phyloP scores from a whole-genome alignment of 2,797 vertebrate species.

The Kryptopterus vitreolus region DNA sequence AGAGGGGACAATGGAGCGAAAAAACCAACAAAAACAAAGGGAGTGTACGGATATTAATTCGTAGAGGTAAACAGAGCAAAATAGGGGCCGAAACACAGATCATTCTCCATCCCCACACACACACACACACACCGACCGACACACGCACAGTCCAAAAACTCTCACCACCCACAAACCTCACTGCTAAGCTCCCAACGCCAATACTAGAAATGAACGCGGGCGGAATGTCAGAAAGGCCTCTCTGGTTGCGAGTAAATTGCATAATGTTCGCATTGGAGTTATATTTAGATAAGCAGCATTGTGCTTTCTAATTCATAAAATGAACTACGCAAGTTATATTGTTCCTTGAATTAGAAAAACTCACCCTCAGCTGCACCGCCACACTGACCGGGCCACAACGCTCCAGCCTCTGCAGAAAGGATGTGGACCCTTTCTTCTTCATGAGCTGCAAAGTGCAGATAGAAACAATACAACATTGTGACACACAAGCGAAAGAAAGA shows the following conservation, averaged over 20 bases:
- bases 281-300: constrained; percentile 1
- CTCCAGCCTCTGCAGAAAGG: constrained; percentile 85
- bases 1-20: not conserved
- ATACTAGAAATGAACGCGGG: constrained; percentile 15
- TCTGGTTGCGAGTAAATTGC: constrained; percentile 14
- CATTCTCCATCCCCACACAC: constrained; percentile 8
- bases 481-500: not conserved
- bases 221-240: constrained; percentile 18
- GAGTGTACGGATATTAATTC: constrained; percentile 23
- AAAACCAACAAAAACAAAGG: too few relatives aligned
- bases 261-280: constrained; percentile 19
- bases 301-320: constrained; percentile 33
- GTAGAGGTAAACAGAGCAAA: constrained; percentile 48
- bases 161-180: constrained; percentile 47
- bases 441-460: constrained; percentile 72
- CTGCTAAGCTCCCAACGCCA: constrained; percentile 6
- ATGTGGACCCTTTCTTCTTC: constrained; percentile 87
- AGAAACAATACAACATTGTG: not conserved
- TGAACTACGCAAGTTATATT: not conserved
- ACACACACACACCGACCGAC: constrained; percentile 40
- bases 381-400: constrained; percentile 81
- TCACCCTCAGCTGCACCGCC: constrained; percentile 86
- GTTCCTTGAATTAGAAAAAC: constrained; percentile 50
- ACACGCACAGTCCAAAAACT: constrained; percentile 31
- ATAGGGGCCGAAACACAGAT: constrained; percentile 39